Base-by-base conservation (phyloP, 2,888 invertebrate species). In the Odontomyia ornata region DNA sequence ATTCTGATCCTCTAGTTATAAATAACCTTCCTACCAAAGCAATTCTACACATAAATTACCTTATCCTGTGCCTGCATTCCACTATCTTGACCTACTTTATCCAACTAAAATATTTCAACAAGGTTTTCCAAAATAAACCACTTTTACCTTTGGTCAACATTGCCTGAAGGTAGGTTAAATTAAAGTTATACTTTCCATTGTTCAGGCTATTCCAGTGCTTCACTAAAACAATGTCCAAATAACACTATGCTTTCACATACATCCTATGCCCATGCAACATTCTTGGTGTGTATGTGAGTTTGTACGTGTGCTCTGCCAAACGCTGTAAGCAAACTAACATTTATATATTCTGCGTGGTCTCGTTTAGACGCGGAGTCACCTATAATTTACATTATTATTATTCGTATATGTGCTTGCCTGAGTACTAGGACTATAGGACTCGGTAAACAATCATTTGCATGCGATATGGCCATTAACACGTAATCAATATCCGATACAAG, bases 381-480 rank as follows among this genome's bases (percentile, higher is more conserved):
- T 60, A 21, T 57, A 57, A 73, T 73, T 57, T 36, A 60, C 18
- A 73, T 57, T 57, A 60, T 73, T 30, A 73, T 60, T 43, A n/a
- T n/a, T 57, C 15, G 36, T 36, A 18, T 73, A 27, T 30, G 60
- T 73, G 25, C 13, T 23, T 23, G 21, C 13, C 21, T 23, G 13
- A 21, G 60, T 5, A 30, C 28, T 7, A 60, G 43, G 25, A 13
- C 60, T 23, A 23, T 60, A 5, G 52, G 56, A 57, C 36, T 76
- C 52, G 21, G 71, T 69, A 77, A 77, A 77, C 75, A 77, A 75
- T 77, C 77, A 77, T 77, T 77, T 77, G 77, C 77, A 77, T 77
- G 77, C 77, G 71, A 77, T 77, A 75, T 77, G 64, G 64, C 77
- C 77, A 77, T 77, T 77, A 77, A 69, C 77, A 77, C 77, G 77